These are phyloP conservation scores for Chrysogorgia sp. DNA, from an alignment of 92 coral and sea anemone genomes.

Conservation along the genomic window DNA sequence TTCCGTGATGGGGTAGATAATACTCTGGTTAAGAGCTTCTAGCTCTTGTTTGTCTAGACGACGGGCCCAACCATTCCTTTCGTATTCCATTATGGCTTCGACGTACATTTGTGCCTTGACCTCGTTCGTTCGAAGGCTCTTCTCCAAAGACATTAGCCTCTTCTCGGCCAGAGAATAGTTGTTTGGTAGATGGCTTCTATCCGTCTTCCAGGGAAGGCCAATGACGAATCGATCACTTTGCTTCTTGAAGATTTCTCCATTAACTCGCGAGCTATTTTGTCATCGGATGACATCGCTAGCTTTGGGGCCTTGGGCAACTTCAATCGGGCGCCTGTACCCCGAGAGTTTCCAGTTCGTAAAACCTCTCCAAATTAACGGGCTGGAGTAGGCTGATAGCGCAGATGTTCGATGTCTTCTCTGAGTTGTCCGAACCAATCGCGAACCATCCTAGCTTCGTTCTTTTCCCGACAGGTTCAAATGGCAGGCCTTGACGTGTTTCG, in stretches of 20 bases:
- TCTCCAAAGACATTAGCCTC: constrained; percentile 11
- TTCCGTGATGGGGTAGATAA: no score
- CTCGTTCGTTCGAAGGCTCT: constrained; percentile 19
- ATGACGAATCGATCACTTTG: constrained; percentile 20
- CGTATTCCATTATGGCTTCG: no score
- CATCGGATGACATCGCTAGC: constrained; percentile 30
- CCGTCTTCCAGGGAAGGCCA: constrained; percentile 28
- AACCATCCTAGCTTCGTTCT: constrained; percentile 33
- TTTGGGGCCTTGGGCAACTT: not conserved
- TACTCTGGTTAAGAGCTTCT: not conserved
- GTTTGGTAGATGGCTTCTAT: constrained; percentile 25
- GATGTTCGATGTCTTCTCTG: not conserved
- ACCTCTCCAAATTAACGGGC: constrained; percentile 10
- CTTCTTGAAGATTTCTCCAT: constrained; percentile 16
- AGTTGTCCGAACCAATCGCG: constrained; percentile 23
- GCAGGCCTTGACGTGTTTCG: constrained; percentile 31
- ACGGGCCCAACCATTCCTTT: no score
- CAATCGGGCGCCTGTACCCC: constrained; percentile 40
- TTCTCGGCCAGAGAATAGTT: constrained; percentile 41
- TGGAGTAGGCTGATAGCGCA: not conserved
- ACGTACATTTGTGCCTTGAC: no score
- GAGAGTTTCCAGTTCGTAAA: constrained; percentile 29
- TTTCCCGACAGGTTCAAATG: constrained; percentile 24
- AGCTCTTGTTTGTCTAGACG: not conserved
- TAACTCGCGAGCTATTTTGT: constrained; percentile 20